A percentile compares a stretch with the other conserved stretches of the same genome.
phyloP scores from a whole-genome alignment of 2,797 vertebrate species.

The Gadopsis marmoratus region DNA sequence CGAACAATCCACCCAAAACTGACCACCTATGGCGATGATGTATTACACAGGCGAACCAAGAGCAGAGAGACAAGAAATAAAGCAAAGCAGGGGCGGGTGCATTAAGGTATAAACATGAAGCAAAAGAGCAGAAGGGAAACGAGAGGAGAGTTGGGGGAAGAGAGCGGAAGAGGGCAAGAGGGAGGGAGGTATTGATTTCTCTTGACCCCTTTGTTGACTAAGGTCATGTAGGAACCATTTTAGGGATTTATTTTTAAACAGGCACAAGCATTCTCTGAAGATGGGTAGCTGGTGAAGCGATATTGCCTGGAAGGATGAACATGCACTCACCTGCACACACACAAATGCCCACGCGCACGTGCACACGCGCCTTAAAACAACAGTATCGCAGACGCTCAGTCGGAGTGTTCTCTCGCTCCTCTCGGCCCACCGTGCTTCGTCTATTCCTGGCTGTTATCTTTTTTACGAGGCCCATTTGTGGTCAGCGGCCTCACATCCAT shows the following conservation, averaged over 20 bases:
- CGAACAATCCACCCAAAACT: constrained; percentile 20
- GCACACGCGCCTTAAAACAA: constrained; percentile 60
- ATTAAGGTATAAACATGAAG: constrained; percentile 55
- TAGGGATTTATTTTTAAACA: constrained; percentile 86
- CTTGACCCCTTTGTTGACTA: constrained; percentile 88
- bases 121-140: constrained; percentile 68
- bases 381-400: constrained; percentile 62
- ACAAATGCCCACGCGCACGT: constrained; percentile 9
- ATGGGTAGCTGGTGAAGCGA: constrained; percentile 65
- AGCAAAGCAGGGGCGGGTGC: constrained; percentile 26
- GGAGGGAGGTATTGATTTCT: constrained; percentile 88
- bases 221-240: constrained; percentile 86
- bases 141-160: constrained; percentile 74
- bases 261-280: constrained; percentile 71
- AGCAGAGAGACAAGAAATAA: constrained; percentile 34
- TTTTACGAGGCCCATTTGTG: constrained; percentile 75
- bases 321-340: constrained; percentile 37
- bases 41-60: constrained; percentile 12
- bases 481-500: constrained; percentile 68
- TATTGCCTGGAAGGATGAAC: constrained; percentile 65
- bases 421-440: constrained; percentile 42
- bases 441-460: constrained; percentile 63
- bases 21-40: constrained; percentile 6
- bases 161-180: constrained; percentile 74
- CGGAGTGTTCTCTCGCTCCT: constrained; percentile 50